Percentiles rank a stretch among this genome's conserved stretches.
Conservation (phyloP, 2,888 invertebrate species). For the Euclidia mi region DNA sequence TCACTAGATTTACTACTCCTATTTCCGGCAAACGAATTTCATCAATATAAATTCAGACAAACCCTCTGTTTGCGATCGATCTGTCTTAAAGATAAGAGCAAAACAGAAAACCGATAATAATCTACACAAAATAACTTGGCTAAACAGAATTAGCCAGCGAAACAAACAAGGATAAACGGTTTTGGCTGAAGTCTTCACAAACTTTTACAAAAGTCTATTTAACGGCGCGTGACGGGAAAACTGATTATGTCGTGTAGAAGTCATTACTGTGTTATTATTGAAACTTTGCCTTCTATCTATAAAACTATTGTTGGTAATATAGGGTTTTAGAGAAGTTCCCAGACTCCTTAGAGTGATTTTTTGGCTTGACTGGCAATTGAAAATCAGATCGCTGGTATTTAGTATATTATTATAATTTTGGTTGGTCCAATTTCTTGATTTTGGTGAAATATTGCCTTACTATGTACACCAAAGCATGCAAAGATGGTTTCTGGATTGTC, state of each 20-base stretch:
- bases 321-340: not conserved
- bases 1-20: too few relatives aligned
- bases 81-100: too few relatives aligned
- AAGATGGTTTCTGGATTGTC: too few relatives aligned
- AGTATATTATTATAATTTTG: too few relatives aligned
- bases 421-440: too few relatives aligned
- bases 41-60: too few relatives aligned
- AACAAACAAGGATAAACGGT: constrained; percentile 43
- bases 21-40: too few relatives aligned
- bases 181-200: constrained; percentile 35
- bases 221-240: constrained; percentile 37
- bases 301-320: not conserved
- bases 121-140: constrained; percentile 12
- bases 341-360: not conserved
- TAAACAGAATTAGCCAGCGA: constrained; percentile 15
- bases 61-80: too few relatives aligned
- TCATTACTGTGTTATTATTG: constrained; percentile 42
- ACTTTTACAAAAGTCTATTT: constrained; percentile 36
- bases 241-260: constrained; percentile 31
- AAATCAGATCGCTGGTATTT: too few relatives aligned
- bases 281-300: not conserved
- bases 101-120: constrained; percentile 13
- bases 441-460: too few relatives aligned
- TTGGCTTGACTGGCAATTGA: not conserved
- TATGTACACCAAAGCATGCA: too few relatives aligned